Evolutionary conservation across 2,113 vertebrate genomes (phyloP), one percentile per base, ranked within the genome.

Genomic region (Lipophrys pholis): DNA sequence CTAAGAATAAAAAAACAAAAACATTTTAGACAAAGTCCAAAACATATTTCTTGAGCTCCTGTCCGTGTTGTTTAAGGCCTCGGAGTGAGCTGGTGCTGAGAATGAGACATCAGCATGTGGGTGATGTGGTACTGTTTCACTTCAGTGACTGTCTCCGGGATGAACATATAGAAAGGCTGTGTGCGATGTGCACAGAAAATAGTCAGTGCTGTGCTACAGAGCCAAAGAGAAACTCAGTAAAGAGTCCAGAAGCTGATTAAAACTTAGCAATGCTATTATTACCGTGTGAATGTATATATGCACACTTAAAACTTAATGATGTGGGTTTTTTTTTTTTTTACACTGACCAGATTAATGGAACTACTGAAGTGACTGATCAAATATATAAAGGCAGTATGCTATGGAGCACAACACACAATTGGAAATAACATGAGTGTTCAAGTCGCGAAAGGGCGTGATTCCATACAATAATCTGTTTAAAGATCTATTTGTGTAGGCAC

Each of bases 41-140:
- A 30, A 30, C 21, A 30, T 4, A 30, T 30, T 30, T 30, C 21
- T 30, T 30, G 2, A 30, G 21, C 21, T 30, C 21, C 21, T 30
- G 21, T 30, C 21, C 21, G 4, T 71, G 46, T 76, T 39, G 43
- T 76, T 73, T 61, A 11, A 72, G 61, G 62, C 41, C 49, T n/a
- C 49, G 42, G 42, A 2, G 61, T 55, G 63, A 59, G 39, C 58
- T 50, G 52, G 5, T 66, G 58, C 60, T 80, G 70, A 46, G 69
- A 78, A 72, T 59, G 48, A 80, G 55, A 64, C 41, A 51, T 16
- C 69, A 61, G 50, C 64, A 80, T 84, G 80, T 68, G 74, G 77
- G 8, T 56, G 63, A 70, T 78, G 63, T 38, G 65, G 21, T 30
- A 55, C 49, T 42, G 62, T 73, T 82, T 65, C 61, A 69, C 10